Evolutionary conservation across 2,888 invertebrate genomes (phyloP).

Genomic region (Anagyrus pseudococci): DNA sequence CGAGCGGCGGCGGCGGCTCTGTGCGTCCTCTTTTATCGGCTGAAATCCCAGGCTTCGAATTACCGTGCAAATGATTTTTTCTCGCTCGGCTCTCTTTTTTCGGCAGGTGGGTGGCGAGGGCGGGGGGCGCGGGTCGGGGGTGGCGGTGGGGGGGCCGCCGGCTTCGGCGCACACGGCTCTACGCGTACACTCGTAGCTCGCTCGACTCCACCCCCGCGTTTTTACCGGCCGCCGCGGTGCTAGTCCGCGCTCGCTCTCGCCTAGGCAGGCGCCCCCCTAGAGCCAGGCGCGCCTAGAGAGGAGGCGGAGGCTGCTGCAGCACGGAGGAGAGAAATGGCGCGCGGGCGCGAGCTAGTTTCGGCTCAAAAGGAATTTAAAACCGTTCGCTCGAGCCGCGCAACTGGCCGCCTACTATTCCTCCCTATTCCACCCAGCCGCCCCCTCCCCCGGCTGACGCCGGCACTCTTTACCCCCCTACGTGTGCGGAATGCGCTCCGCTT

Average conservation of each 20-base stretch:
- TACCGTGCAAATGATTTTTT: conserved; percentile 62
- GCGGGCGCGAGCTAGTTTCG: conserved; percentile 45
- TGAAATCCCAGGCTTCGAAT: conserved; percentile 63
- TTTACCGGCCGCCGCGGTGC: conserved; percentile 3
- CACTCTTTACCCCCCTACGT: too few species aligned
- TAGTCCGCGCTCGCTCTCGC: neutral
- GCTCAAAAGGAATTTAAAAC: conserved; percentile 62
- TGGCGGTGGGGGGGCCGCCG: too few species aligned
- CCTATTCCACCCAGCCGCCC: neutral
- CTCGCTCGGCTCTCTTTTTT: conserved; percentile 47
- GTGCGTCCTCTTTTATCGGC: conserved; percentile 62
- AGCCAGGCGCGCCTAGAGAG: neutral
- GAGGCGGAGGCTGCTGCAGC: conserved; percentile 35
- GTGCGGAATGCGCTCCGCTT: too few species aligned
- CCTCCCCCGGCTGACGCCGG: conserved; percentile 30
- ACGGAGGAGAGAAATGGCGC: conserved; percentile 41
- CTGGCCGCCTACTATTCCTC: neutral
- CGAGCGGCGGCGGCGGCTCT: conserved; percentile 44
- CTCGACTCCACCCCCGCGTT: conserved; percentile 41
- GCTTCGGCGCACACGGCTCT: conserved; percentile 30
- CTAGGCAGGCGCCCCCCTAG: neutral
- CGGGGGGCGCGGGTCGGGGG: too few species aligned
- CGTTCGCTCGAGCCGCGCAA: conserved; percentile 43
- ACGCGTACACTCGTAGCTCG: conserved; percentile 38
- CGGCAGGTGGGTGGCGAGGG: too few species aligned